Base-by-base conservation (phyloP, 2,797 vertebrate genomes). In the Anas bernieri region DNA sequence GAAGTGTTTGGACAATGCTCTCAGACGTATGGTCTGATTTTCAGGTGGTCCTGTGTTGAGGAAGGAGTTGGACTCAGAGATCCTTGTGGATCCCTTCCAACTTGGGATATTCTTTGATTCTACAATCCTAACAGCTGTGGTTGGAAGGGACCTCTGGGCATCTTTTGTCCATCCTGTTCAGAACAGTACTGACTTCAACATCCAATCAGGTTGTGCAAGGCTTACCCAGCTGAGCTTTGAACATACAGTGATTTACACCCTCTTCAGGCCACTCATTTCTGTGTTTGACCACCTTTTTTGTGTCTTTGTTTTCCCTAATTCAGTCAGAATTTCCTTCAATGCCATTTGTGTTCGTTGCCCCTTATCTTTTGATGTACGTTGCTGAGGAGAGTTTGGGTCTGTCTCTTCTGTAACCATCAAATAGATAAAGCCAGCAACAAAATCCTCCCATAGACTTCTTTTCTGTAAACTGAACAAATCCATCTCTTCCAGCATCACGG, bases 181-280 rank as follows among this genome's bases (percentile, higher is more conserved):
- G 86, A 45, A 73, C 69, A 37, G 73, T 33, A 18, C 83, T 61
- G 46, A 9, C 46, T 55, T 54, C 61, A 43, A 0, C 55, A 18
- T 21, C 25, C 17, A 31, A 22, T 14, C 50, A 17, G 68, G 58
- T 12, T 50, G 74, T 67, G 63, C 23, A 17, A 7, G 64, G 21
- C 54, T 72, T 48, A 9, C 54, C 41, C 81, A 66, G 31, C 39
- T 20, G 59, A 75, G 70, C 37, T 62, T 43, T 15, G 33, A 17
- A 59, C 0, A 0, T 11, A 2, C 3, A 3, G 26, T 37, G 67
- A 20, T 52, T 41, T 43, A 17, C 22, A 52, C 69, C 35, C 52
- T 39, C 54, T 61, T 39, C 58, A 75, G 55, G 59, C 39, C 46
- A 37, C 41, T 4, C 5, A 1, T 26, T 48, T 10, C 31, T 46